Percentiles rank a stretch among this genome's conserved stretches.
These are phyloP conservation scores for Cyanoderma ruficeps DNA, from an alignment of 2,113 vertebrate genomes.

Conservation along the genomic window DNA sequence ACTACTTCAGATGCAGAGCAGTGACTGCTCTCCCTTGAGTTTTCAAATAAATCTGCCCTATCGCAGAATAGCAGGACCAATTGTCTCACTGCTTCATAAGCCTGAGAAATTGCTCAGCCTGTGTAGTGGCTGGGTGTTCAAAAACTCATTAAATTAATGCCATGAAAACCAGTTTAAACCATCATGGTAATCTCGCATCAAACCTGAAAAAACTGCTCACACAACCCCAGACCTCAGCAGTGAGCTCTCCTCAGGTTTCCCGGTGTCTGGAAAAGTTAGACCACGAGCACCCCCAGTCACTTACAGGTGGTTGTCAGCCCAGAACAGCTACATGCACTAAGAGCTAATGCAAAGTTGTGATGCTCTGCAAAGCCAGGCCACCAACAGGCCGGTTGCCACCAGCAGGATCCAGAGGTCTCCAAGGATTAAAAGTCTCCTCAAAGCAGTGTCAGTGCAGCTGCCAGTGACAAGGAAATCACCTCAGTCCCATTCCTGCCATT, in stretches of 20 bases:
- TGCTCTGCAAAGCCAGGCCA: background rate
- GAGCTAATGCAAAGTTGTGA: background rate
- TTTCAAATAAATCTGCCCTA: background rate
- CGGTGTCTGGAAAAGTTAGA: background rate
- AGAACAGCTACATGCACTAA: background rate
- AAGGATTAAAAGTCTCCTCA: background rate
- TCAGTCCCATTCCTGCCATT: accelerated
- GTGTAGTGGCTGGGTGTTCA: too few relatives aligned
- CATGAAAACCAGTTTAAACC: background rate
- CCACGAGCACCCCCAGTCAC: background rate
- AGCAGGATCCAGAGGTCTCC: background rate
- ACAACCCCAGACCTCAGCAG: background rate
- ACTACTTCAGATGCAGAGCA: background rate
- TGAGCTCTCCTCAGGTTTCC: background rate
- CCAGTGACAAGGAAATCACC: background rate
- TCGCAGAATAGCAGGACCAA: background rate
- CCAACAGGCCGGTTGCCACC: accelerated
- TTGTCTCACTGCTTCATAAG: background rate
- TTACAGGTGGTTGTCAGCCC: background rate
- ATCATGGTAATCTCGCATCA: background rate
- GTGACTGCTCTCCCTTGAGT: background rate
- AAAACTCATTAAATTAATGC: background rate
- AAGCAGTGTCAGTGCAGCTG: background rate
- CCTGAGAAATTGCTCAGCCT: background rate
- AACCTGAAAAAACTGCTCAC: background rate